Evolutionary conservation across 2,888 invertebrate species (phyloP), one percentile per base, ranked within the genome.

Genomic region (Oxytorus armatus): DNA sequence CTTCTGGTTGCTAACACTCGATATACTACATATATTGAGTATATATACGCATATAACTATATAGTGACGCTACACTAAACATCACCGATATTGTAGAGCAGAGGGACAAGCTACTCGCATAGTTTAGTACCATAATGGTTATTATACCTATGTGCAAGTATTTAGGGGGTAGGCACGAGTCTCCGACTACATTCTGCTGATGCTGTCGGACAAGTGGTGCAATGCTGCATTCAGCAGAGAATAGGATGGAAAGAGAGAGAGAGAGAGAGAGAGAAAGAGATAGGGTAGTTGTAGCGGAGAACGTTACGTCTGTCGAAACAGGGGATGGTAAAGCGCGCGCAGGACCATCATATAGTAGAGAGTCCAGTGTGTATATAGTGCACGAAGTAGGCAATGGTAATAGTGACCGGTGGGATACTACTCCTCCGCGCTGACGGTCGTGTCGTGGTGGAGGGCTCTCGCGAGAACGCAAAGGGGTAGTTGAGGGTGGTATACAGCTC

Each of bases 391-490:
- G 59, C 53, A 42, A 73, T 33, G 39, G 72, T 68, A 53, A 77
- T 72, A 72, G 72, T 25, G 11, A 18, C 8, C 11, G 29, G 11
- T 44, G 18, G 29, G 21, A 33, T n/a, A 68, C 42, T 55, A 57
- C 47, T 65, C 21, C 63, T 57, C 33, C 11, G n/a, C 36, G 49
- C 25, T 55, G 63, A 33, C 47, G 73, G 66, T 74, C 69, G 66
- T 55, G 36, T 57, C 59, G 53, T 66, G 69, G 78, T 72, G 70
- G 73, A 78, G 76, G 21, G 18, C 61, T 65, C 72, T 75, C 53
- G 44, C 66, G 66, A 72, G 63, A 68, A 79, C 61, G 72, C 36
- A 33, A 74, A 68, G 69, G 79, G 80, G 61, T 44, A 36, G 72
- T 70, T 66, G 53, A 61, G 72, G 42, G 73, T 77, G 39, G 73